Evolutionary conservation across 2,797 vertebrate genomes (phyloP).

Genomic region (Halcyon badia): DNA sequence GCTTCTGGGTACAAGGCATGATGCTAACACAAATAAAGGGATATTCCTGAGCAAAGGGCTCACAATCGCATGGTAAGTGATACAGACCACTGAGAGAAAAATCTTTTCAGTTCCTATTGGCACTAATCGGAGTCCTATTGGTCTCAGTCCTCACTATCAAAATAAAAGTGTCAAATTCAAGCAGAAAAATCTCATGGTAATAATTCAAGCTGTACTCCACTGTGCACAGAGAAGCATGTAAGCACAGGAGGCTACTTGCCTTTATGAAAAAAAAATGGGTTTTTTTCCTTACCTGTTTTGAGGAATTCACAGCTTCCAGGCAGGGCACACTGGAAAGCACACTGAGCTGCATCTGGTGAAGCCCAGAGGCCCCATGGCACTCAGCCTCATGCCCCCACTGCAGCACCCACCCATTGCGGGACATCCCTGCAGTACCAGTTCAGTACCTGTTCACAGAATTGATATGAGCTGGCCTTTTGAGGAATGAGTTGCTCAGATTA

Average conservation of each 20-base stretch:
- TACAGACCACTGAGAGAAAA: not conserved
- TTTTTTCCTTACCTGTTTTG: not conserved
- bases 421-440: not conserved
- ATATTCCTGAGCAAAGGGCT: not conserved
- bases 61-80: not conserved
- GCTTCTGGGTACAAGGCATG: not conserved
- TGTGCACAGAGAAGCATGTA: not conserved
- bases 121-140: not conserved
- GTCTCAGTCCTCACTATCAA: not conserved
- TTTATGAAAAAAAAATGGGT: not conserved
- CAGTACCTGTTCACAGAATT: not conserved
- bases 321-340: not conserved
- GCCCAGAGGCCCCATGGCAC: not conserved
- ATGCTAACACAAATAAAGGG: not conserved
- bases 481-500: not conserved
- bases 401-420: not conserved
- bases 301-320: not conserved
- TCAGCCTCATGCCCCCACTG: not conserved
- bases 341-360: not conserved
- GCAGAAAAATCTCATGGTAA: not conserved
- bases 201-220: not conserved
- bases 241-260: not conserved
- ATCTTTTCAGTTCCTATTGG: not conserved
- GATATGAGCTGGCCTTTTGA: not conserved
- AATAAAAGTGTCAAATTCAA: not conserved